Percentiles rank a stretch among this genome's conserved stretches.
These are phyloP conservation scores for Psylliodes chrysocephalus DNA, from an alignment of 2,888 invertebrate species.

Conservation along the genomic window DNA sequence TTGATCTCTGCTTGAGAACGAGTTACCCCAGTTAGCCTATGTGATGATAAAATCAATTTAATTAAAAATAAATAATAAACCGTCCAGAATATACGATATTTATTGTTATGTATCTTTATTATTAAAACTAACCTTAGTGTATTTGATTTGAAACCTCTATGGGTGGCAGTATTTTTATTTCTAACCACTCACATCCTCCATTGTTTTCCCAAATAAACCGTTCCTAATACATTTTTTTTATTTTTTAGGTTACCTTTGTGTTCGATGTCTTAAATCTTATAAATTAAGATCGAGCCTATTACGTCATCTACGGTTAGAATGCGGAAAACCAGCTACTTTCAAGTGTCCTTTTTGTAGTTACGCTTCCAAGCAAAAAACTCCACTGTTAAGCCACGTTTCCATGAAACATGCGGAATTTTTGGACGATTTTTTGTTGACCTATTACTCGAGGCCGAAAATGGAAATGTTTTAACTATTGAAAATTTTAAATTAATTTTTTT, in stretches of 20 bases:
- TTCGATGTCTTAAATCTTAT: conserved; percentile 35
- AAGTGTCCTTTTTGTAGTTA: conserved; percentile 51
- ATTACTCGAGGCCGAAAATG: conserved; percentile 25
- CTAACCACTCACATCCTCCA: neutral
- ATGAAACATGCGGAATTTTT: conserved; percentile 30
- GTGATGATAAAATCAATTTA: no score
- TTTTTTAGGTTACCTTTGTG: conserved; percentile 21
- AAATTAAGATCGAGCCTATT: conserved; percentile 38
- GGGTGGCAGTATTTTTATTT: no score
- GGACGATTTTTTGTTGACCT: conserved; percentile 27
- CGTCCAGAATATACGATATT: no score
- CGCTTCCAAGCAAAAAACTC: conserved; percentile 42
- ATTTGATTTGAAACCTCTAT: no score
- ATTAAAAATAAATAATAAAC: no score
- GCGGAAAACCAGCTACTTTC: conserved; percentile 53
- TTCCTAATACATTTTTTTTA: no score
- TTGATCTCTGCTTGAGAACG: no score
- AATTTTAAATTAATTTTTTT: no score
- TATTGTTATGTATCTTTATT: no score
- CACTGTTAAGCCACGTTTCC: conserved; percentile 39
- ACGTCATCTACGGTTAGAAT: conserved; percentile 53
- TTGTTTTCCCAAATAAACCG: neutral
- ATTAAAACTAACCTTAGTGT: no score
- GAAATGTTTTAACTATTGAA: neutral
- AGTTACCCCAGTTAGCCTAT: no score